Base-by-base conservation (phyloP, 2,888 invertebrate genomes). In the Epistrophe grossulariae region DNA sequence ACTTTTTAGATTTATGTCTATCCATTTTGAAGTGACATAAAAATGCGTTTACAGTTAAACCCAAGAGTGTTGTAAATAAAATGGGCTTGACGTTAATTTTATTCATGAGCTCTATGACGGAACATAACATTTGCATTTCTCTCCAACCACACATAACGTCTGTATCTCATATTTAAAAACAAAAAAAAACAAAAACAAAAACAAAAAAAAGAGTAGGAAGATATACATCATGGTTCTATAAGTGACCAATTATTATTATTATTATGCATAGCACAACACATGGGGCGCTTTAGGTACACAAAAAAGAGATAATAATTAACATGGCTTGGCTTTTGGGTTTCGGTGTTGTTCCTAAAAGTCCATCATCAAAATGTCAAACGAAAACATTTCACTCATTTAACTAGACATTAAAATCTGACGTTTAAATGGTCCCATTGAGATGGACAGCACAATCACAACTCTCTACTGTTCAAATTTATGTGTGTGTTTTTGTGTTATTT, bases 21-120 rank as follows among this genome's bases (percentile, higher is more conserved):
- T 19, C 85, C 82, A 74, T 87, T 85, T 82, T 71, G 79, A 82
- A 79, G 78, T 76, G 85, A 87, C 82, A 87, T 71, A 79, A 66
- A 82, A 82, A 87, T 76, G 50, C 78, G 48, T 82, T 87, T 87
- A 87, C 82, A 74, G 85, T 83, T 87, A 87, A 45, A 50, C 66
- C 59, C 71, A 74, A 85, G 84, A 60, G 72, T 77, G 64, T 15
- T 48, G 79, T 79, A 74, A 71, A 78, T 66, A 78, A 8, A 82
- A 78, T 68, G 68, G 66, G 74, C 78, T 71, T 24, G 80, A 43
- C 64, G 38, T 74, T 52, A 77, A 77, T 76, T 80, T 80, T 81
- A 77, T 77, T 77, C 72, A 80, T 81, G 81, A 81, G 73, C 62
- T 77, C 72, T 72, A 62, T 70, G 76, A 62, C 81, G 60, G 74